A percentile compares a stretch with the other conserved stretches of the same genome.
phyloP scores from a whole-genome alignment of 2,113 vertebrate species.

The Columba janthina region DNA sequence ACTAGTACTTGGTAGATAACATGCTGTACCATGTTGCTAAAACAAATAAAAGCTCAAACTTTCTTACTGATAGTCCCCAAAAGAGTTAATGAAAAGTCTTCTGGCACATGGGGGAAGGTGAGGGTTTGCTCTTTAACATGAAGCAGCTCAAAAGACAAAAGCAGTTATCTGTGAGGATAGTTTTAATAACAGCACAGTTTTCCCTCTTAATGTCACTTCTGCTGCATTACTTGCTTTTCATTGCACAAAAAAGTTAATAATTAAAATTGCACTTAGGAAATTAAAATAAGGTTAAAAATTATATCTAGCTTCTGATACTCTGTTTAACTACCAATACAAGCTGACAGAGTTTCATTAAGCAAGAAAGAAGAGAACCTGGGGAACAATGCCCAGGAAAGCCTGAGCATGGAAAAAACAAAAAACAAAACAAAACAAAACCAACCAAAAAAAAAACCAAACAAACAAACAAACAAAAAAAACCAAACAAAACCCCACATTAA shows the following conservation, averaged over 20 bases:
- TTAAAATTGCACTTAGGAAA: constrained; percentile 37
- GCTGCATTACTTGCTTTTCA: background rate
- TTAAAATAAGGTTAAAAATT: constrained; percentile 23
- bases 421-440: background rate
- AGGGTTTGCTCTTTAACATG: background rate
- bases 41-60: background rate
- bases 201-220: constrained; percentile 3
- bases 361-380: background rate
- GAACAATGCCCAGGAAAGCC: background rate
- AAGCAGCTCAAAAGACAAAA: background rate
- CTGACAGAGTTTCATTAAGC: background rate
- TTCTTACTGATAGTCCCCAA: background rate
- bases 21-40: background rate
- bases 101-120: background rate
- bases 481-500: background rate
- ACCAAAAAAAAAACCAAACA: no score
- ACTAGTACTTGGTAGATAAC: background rate
- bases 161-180: constrained; percentile 13
- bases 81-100: constrained; percentile 25
- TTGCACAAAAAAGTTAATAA: constrained; percentile 24
- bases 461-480: no score
- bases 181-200: constrained; percentile 32
- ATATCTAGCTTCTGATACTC: background rate
- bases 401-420: background rate
- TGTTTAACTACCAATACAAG: constrained; percentile 28